Conservation (phyloP, 2,113 vertebrate species). For the Pyrgilauda ruficollis region DNA sequence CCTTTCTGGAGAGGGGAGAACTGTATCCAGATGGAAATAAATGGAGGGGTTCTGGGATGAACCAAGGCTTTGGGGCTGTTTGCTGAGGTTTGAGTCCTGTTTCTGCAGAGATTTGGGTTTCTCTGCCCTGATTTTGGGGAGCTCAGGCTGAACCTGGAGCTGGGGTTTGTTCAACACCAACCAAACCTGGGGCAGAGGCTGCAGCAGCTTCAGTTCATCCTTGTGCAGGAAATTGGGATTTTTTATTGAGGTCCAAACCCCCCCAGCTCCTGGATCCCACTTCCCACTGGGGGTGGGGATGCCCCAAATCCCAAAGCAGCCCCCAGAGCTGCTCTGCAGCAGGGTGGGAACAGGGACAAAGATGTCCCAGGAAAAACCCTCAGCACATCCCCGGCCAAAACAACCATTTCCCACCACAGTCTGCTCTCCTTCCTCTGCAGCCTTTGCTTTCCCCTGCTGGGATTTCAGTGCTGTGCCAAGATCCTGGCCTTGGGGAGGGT, state of each 20-base stretch:
- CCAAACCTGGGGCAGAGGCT: rapidly evolving
- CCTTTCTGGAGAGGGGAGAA: neutral
- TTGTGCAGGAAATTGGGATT: rapidly evolving
- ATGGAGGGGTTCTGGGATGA: neutral
- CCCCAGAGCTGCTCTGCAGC: neutral
- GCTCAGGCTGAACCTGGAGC: neutral
- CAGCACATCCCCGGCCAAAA: neutral
- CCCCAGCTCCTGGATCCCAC: neutral
- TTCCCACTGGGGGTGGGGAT: neutral
- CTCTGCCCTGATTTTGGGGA: neutral
- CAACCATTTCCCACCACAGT: neutral
- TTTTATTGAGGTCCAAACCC: neutral
- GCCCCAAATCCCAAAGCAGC: neutral
- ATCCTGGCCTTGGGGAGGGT: neutral
- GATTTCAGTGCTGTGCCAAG: neutral
- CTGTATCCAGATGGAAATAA: neutral
- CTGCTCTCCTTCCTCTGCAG: slow-evolving; percentile 13
- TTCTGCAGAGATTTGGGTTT: neutral
- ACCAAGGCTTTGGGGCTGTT: neutral
- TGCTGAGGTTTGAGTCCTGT: neutral
- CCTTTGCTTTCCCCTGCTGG: neutral
- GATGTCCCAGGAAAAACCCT: neutral
- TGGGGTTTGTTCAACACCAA: neutral
- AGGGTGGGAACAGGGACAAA: neutral
- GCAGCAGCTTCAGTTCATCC: rapidly evolving